These are phyloP conservation scores for Tetragnatha montana DNA, from an alignment of 2,888 invertebrate species.

Conservation along the genomic window DNA sequence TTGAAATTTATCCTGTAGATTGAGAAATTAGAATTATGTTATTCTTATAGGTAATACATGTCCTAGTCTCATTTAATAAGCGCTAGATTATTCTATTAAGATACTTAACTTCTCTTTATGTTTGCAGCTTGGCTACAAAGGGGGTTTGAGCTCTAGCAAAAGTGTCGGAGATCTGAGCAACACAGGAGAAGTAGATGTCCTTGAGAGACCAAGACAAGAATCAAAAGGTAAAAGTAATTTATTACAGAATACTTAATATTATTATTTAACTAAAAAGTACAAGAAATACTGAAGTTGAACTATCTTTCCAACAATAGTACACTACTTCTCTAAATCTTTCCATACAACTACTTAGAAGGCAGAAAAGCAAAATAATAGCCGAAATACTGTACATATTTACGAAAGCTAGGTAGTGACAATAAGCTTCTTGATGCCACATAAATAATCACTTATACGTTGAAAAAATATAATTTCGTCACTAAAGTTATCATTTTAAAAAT, in stretches of 20 bases:
- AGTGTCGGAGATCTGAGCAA: constrained; percentile 90
- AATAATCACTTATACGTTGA: no score
- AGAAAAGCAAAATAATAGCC: no score
- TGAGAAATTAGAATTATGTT: not conserved
- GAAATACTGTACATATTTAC: no score
- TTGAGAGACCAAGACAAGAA: constrained; percentile 47
- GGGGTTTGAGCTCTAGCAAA: constrained; percentile 88
- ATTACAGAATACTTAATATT: not conserved
- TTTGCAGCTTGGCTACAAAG: constrained; percentile 84
- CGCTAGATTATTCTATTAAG: not conserved
- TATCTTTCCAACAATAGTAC: no score
- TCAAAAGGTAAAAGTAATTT: constrained; percentile 27
- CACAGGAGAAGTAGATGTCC: constrained; percentile 67
- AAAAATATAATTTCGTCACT: no score
- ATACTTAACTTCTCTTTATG: constrained; percentile 38
- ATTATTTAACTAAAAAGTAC: no score
- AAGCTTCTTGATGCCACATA: no score
- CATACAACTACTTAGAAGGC: no score
- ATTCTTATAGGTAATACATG: not conserved
- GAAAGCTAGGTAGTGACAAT: no score
- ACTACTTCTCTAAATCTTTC: no score
- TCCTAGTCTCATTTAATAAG: not conserved
- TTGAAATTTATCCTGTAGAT: constrained; percentile 2
- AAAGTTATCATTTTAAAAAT: no score
- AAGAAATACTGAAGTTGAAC: no score